These are phyloP conservation scores for Theretra japonica DNA, from an alignment of 2,888 invertebrate species.

Conservation along the genomic window DNA sequence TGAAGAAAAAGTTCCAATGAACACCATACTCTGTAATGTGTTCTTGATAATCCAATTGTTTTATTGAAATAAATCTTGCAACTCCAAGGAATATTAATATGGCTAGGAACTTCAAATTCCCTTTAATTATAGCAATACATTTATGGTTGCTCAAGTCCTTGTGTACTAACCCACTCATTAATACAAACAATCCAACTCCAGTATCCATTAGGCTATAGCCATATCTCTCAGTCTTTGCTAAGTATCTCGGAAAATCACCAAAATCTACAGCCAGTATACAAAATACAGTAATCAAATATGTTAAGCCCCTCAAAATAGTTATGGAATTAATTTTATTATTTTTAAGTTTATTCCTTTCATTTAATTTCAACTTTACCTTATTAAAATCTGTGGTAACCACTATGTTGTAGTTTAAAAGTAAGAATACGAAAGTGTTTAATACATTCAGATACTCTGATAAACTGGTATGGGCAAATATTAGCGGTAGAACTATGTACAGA, in stretches of 20 bases:
- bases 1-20: conserved; percentile 99
- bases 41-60: conserved; percentile 91
- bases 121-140: conserved; percentile 60
- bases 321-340: conserved; percentile 73
- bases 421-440: conserved; percentile 59
- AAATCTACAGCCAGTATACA: conserved; percentile 98
- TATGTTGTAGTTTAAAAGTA: conserved; percentile 52
- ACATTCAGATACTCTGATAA: conserved; percentile 63
- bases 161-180: conserved; percentile 91
- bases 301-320: conserved; percentile 88
- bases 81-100: conserved; percentile 85
- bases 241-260: conserved; percentile 91
- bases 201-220: conserved; percentile 97
- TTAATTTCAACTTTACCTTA: conserved; percentile 41
- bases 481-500: conserved; percentile 80
- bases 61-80: conserved; percentile 85
- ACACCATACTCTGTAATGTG: conserved; percentile 97
- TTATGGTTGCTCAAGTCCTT: conserved; percentile 60
- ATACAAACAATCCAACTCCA: conserved; percentile 95
- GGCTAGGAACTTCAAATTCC: conserved; percentile 65
- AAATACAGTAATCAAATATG: conserved; percentile 89
- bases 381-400: conserved; percentile 38
- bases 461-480: conserved; percentile 84
- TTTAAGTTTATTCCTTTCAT: conserved; percentile 47
- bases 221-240: conserved; percentile 94